Evolutionary conservation across 23 tunicate species (phyloP).

Genomic region (Halocynthia roretzi): DNA sequence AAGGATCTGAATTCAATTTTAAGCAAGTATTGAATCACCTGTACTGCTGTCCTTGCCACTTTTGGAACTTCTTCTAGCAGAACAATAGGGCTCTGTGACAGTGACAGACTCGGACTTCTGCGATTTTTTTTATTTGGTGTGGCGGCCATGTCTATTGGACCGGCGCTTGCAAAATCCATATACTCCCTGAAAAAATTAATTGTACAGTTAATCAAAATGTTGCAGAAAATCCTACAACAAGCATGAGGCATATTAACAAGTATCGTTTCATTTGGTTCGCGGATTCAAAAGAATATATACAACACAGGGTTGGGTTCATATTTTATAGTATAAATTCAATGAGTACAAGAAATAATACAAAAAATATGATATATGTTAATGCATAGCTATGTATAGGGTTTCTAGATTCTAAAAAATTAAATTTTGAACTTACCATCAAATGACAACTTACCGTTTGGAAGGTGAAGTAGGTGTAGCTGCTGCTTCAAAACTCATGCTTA

Average conservation of each 20-base stretch:
- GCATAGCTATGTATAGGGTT: no score
- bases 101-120: slow-evolving; percentile 15
- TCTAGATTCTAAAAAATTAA: no score
- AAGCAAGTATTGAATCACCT: slow-evolving; percentile 26
- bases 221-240: no score
- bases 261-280: no score
- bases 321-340: no score
- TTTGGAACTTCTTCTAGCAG: slow-evolving; percentile 34
- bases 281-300: no score
- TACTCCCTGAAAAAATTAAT: not conserved
- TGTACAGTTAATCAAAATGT: no score
- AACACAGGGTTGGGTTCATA: no score
- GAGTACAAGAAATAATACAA: no score
- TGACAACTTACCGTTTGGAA: slow-evolving; percentile 34
- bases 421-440: no score
- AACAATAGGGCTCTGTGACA: slow-evolving; percentile 74
- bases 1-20: not conserved
- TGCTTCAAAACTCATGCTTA: slow-evolving; percentile 54
- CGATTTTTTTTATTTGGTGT: slow-evolving; percentile 77
- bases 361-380: no score
- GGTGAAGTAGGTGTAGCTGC: slow-evolving; percentile 79
- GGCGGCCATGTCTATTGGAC: slow-evolving; percentile 47
- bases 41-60: slow-evolving; percentile 51
- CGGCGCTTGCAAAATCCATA: slow-evolving; percentile 1
- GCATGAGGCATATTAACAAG: not conserved